phyloP scores from a whole-genome alignment of 2,888 invertebrate species.

The Tachina lurida region DNA sequence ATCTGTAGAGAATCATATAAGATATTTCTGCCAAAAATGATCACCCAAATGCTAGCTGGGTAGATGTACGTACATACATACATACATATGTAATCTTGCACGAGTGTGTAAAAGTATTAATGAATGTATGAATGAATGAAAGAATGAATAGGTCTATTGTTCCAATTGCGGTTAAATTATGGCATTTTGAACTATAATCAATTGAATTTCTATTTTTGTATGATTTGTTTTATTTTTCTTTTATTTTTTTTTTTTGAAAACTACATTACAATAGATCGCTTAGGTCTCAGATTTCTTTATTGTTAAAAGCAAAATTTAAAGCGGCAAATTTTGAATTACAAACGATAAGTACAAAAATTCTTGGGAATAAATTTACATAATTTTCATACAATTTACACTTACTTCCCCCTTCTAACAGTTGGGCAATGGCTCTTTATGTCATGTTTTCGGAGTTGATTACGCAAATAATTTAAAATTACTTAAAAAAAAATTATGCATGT shows the following conservation, averaged over 20 bases:
- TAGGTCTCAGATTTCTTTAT: conserved; percentile 24
- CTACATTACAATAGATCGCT: conserved; percentile 7
- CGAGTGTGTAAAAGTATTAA: not conserved
- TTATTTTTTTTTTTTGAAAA: not conserved
- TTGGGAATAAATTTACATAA: not conserved
- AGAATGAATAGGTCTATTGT: conserved; percentile 43
- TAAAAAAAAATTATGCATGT: conserved; percentile 16
- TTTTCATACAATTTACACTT: conserved; percentile 36
- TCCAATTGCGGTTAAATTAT: conserved; percentile 58
- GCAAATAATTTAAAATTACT: not conserved
- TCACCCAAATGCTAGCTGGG: too few relatives aligned
- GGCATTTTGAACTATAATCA: conserved; percentile 67
- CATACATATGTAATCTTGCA: not conserved
- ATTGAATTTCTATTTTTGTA: conserved; percentile 54
- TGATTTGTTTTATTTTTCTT: not conserved
- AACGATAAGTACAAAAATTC: too few relatives aligned
- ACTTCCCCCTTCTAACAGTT: not conserved
- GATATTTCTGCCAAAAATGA: too few relatives aligned
- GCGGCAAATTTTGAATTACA: conserved; percentile 24
- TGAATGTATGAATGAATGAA: not conserved
- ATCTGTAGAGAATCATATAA: too few relatives aligned
- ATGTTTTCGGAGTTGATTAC: not conserved
- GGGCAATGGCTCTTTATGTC: not conserved
- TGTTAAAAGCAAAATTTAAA: conserved; percentile 19
- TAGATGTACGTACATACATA: too few relatives aligned